These are phyloP conservation scores for Crotalus horridus DNA, from an alignment of 2,113 vertebrate species.

Conservation along the genomic window DNA sequence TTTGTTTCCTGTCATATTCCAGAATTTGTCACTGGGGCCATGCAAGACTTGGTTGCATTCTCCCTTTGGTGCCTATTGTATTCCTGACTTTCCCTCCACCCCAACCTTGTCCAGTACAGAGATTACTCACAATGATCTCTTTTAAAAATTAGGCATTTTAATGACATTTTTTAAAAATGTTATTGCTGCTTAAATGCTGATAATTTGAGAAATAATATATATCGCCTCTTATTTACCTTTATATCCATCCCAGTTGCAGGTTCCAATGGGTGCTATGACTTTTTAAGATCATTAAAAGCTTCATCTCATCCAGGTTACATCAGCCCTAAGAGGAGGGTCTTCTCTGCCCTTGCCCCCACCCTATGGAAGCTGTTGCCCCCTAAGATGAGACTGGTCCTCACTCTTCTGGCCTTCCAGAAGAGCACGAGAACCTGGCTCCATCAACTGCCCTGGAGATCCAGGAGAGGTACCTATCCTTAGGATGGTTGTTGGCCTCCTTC, in stretches of 20 bases:
- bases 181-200: background rate
- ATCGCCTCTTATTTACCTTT: background rate
- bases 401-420: background rate
- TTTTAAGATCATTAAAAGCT: background rate
- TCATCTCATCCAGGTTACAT: background rate
- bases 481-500: background rate
- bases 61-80: background rate
- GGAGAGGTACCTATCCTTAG: background rate
- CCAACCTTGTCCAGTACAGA: background rate
- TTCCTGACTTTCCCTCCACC: background rate
- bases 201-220: background rate
- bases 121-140: background rate
- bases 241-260: background rate
- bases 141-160: background rate
- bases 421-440: background rate
- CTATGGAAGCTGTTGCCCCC: too few species aligned
- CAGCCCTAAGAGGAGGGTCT: background rate
- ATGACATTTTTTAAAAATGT: background rate
- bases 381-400: background rate
- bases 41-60: background rate
- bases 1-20: background rate
- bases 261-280: background rate
- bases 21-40: background rate
- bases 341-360: background rate
- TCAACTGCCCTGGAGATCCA: background rate